Evolutionary conservation across 2,797 vertebrate species (phyloP).

Genomic region (Takifugu ocellatus): DNA sequence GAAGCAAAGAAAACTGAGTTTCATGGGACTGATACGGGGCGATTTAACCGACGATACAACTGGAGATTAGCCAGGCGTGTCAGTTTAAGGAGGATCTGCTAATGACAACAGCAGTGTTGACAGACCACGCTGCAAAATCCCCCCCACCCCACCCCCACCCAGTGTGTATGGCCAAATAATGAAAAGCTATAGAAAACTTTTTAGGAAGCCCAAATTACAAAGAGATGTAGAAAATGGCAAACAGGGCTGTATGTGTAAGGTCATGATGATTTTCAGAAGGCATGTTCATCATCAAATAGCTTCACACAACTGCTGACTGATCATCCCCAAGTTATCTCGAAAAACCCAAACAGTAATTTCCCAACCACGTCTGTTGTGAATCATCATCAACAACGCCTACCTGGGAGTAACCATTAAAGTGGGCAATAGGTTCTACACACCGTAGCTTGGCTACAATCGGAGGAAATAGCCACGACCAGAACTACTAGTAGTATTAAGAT

Average conservation of each 20-base stretch:
- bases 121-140: no score
- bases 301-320: background rate
- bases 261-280: background rate
- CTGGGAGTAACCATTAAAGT: conserved; percentile 20
- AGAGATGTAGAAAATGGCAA: no score
- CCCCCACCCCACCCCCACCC: no score
- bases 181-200: no score
- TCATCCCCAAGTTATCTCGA: conserved; percentile 1
- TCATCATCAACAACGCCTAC: conserved; percentile 19
- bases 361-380: conserved; percentile 23
- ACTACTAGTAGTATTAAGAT: conserved; percentile 15
- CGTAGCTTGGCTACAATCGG: background rate
- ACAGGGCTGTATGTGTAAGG: background rate
- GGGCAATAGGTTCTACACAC: conserved; percentile 15
- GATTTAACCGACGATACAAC: conserved; percentile 15
- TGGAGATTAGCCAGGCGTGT: conserved; percentile 36
- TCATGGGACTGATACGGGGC: background rate
- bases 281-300: background rate
- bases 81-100: conserved; percentile 23
- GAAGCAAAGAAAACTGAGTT: background rate
- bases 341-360: conserved; percentile 18
- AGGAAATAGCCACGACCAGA: conserved; percentile 10
- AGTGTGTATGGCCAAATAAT: no score
- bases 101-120: conserved; percentile 36
- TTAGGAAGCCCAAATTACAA: no score